Evolutionary conservation across 2,888 invertebrate genomes (phyloP), one percentile per base, ranked within the genome.

Genomic region (Hypomecis atomaria): DNA sequence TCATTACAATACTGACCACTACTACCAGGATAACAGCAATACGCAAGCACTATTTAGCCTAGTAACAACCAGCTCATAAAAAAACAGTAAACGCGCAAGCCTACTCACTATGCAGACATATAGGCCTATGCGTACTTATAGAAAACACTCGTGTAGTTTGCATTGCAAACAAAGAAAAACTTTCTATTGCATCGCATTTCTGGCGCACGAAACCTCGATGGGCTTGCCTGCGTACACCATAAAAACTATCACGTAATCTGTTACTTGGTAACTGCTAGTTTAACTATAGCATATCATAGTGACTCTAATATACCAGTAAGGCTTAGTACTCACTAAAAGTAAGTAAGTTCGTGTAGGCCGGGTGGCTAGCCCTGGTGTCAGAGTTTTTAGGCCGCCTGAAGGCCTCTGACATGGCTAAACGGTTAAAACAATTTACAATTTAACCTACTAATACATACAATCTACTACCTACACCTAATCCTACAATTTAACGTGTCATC

Each of bases 161-260:
- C 62, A 70, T 72, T 69, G 67, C 71, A 69, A 72, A 69, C 83
- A 83, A 83, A 80, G 76, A 77, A 78, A 76, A 79, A 82, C 87
- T 89, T 89, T 89, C 88, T 88, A 86, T 66, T 86, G 87, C 87
- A 87, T 75, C 80, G 79, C 74, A 84, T 83, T 84, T 83, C 79
- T 78, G 79, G 72, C 75, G 77, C 77, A 78, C 45, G 6, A 75
- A 73, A 65, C 33, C 42, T 9, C 47, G 71, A 71, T 64, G 68
- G 69, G 63, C 68, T 66, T 69, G 70, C 65, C 68, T 60, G 69
- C 61, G 73, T 67, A 54, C 44, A 33, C 44, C n/a, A 40, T 6
- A 4, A n/a, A 10, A 40, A 54, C 58, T 63, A 23, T 53, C 11
- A 36, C 9, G n/a, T 50, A 48, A 34, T 55, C 55, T 64, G 10